Evolutionary conservation across 2,113 vertebrate species (phyloP), one percentile per base, ranked within the genome.

Genomic region (Brienomyrus longianalis): DNA sequence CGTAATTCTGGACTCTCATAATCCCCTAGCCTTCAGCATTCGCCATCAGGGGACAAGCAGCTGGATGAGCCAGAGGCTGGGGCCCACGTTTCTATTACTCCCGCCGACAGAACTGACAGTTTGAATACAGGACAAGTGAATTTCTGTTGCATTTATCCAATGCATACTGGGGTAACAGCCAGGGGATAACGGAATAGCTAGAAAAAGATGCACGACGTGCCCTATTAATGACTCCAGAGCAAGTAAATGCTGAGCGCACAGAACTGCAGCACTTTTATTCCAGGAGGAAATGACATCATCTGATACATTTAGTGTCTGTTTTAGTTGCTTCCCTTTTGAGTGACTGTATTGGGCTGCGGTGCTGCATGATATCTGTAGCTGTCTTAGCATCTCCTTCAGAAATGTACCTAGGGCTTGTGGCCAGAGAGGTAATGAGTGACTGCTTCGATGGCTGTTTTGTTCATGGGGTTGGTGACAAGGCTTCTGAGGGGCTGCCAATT

Each of bases 391-490:
- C 59, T 62, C 21, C 21, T 13, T 62, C 21, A 62, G 19, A n/a
- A 62, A 62, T n/a, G 59, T 62, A 62, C 59, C 59, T 21, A 19
- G 31, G 31, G 74, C 74, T 80, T n/a, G 39, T 48, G 45, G 21
- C 43, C 39, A 84, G 92, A 91, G 89, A 86, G 87, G 89, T 93
- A 93, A 95, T 93, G 92, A 94, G 92, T 92, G 93, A 95, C 93
- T 92, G 92, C 90, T 93, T 92, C 92, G 92, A 91, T 91, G 92
- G 90, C 92, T 93, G 90, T 87, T 93, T 93, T 93, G 92, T 91
- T 93, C 93, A 93, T 92, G 89, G 91, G 92, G 91, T 92, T 88
- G 93, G 93, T 95, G 95, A 96, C 92, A 94, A 92, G 84, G 88
- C 48, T 92, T 90, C 89, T 15, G 66, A 93, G 93, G 92, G 90